A percentile compares a stretch with the other conserved stretches of the same genome.
Conservation (phyloP, 2,113 vertebrate species). For the Tautogolabrus adspersus region DNA sequence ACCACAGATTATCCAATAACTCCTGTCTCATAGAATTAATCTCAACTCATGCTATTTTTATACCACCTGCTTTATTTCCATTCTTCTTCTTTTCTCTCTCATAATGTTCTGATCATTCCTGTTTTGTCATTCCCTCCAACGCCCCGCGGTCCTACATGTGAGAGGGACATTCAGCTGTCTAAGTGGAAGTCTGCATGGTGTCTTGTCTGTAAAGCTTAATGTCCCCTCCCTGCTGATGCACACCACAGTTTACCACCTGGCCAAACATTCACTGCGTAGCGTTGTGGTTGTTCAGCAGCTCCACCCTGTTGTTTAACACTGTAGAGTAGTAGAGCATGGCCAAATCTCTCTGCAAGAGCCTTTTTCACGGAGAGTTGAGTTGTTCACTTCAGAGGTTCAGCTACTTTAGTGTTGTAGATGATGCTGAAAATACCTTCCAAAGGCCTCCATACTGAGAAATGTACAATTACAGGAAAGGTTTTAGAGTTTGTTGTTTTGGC, state of each 20-base stretch:
- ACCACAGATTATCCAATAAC: slow-evolving; percentile 16
- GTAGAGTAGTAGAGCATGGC: slow-evolving; percentile 6
- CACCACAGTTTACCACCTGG: slow-evolving; percentile 68
- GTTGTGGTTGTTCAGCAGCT: slow-evolving; percentile 41
- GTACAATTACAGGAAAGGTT: slow-evolving; percentile 18
- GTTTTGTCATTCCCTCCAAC: slow-evolving; percentile 47
- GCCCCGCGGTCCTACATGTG: slow-evolving; percentile 55
- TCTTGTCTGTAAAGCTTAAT: slow-evolving; percentile 67
- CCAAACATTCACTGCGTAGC: slow-evolving; percentile 46
- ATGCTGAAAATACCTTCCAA: slow-evolving; percentile 38
- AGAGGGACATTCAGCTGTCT: slow-evolving; percentile 54
- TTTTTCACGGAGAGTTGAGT: slow-evolving; percentile 48
- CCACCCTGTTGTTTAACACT: slow-evolving; percentile 53
- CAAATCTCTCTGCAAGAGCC: slow-evolving; percentile 46
- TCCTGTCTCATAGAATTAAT: background rate
- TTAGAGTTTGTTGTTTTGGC: slow-evolving; percentile 11
- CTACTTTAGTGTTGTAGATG: slow-evolving; percentile 28
- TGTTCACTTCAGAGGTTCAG: slow-evolving; percentile 45
- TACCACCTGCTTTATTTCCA: background rate
- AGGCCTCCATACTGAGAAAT: slow-evolving; percentile 26
- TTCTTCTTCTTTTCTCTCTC: background rate
- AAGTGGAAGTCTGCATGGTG: slow-evolving; percentile 60
- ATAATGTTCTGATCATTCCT: slow-evolving; percentile 41
- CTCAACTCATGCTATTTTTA: background rate
- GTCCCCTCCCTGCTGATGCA: slow-evolving; percentile 60